Base-by-base conservation (phyloP, 2,888 invertebrate genomes). In the Platycnemis pennipes region DNA sequence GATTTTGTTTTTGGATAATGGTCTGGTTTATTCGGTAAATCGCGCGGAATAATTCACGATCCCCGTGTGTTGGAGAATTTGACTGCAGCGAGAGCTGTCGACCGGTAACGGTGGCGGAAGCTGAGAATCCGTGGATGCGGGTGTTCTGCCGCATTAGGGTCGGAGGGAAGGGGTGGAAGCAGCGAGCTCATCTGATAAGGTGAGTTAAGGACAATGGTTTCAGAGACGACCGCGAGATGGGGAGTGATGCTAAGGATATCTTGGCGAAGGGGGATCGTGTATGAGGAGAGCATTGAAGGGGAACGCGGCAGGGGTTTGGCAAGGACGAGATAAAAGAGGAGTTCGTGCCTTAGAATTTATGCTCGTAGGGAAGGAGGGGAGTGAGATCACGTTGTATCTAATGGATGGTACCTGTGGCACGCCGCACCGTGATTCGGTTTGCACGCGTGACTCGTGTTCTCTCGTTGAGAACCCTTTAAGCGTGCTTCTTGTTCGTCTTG, bases 291-390 rank as follows among this genome's bases (percentile, higher is more conserved):
- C 13, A 13, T 77, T 1, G 77, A 26, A 11, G 37, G 19, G 22
- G 37, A 13, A 31, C 11, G 37, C 37, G 16, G 31, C 26, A 13
- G 31, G 11, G 77, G 13, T 63, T 77, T 37, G 77, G 77, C 37
- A 77, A 77, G 77, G 77, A 37, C 77, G 77, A 77, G 77, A 77
- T 77, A 37, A 77, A 77, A 26, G 63, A 63, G 77, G 77, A 37
- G 77, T 77, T 37, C 77, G 77, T 77, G 77, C 77, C 37, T 77
- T 31, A 13, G 77, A 77, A 77, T 77, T 77, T 37, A 37, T 31
- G 26, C 11, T 7, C 0, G 77, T 11, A 13, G 5, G 13, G 63
- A 7, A 37, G 77, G 77, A 77, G 31, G 69, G 69, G 31, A 31
- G 69, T 8, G 77, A 77, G 77, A 13, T 37, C 63, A 63, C 77